These are phyloP conservation scores for Cinclus cinclus DNA, from an alignment of 2,113 vertebrate species.

Conservation along the genomic window DNA sequence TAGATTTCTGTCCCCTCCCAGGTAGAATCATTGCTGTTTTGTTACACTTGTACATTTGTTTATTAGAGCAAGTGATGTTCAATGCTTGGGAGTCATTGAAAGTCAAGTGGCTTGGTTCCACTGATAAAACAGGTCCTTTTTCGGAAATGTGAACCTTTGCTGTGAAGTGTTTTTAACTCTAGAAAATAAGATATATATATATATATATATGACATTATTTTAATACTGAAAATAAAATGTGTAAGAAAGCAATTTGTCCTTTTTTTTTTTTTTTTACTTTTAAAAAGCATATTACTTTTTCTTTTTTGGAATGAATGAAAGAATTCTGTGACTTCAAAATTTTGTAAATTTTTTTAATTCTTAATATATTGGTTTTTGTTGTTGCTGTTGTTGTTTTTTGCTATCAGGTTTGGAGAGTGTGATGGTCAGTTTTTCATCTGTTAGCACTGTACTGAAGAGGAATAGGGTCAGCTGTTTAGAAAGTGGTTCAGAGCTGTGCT, in stretches of 20 bases:
- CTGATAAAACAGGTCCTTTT: background rate
- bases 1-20: background rate
- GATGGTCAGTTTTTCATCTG: background rate
- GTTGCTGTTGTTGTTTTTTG: background rate
- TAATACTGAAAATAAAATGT: background rate
- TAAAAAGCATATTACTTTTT: background rate
- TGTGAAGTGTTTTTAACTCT: background rate
- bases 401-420: background rate
- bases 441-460: background rate
- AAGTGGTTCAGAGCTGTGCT: background rate
- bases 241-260: background rate
- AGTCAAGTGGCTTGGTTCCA: background rate
- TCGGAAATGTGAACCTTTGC: background rate
- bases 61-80: background rate
- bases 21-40: background rate
- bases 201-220: background rate
- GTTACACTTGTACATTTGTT: background rate
- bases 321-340: background rate
- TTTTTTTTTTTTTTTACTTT: background rate
- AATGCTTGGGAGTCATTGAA: background rate
- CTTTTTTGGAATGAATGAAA: background rate
- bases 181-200: background rate
- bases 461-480: slow-evolving; percentile 6
- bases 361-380: background rate
- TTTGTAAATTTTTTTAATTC: background rate